Evolutionary conservation across 2,888 invertebrate species (phyloP), one percentile per base, ranked within the genome.

Genomic region (Venustoraphidia nigricollis): DNA sequence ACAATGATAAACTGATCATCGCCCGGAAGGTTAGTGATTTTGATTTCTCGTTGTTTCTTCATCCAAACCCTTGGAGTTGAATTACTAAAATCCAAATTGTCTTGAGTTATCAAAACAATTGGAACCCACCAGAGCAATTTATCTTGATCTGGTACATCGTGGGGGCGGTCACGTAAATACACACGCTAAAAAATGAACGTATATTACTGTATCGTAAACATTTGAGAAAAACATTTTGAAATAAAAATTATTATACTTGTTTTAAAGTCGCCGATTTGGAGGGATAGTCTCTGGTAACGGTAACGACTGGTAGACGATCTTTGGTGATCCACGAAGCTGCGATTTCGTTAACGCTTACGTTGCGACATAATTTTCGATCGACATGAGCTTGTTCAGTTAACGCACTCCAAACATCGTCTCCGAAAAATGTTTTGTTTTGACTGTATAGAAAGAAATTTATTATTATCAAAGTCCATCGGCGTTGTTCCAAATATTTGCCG

Each of bases 271-370:
- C 79, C 1, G 77, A 71, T 45, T 76, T 77, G 39, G 70, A 71
- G 1, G 72, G 65, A 60, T 85, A 85, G 61, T 85, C 73, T 53
- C 88, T 76, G 10, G 69, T 70, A 9, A 84, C 80, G 40, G 75
- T 80, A 36, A 90, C 70, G 2, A 88, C 74, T 0, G 90, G 91
- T 39, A 88, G 68, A 36, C 89, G 73, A 57, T 86, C 84, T 61
- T 87, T 83, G 10, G 79, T 76, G 13, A 88, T 83, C 92, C 91
- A 93, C 10, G 84, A 81, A 37, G 76, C 77, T 2, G 86, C 87
- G 36, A 92, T 81, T 40, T 77, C 76, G 53, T 74, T 73, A n/a
- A 82, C 70, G 48, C 77, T 77, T 42, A 81, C 67, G 9, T 69
- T 63, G 1, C 62, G 55, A 40, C 76, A 72, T 1, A 86, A 63